Evolutionary conservation across 2,113 vertebrate species (phyloP).

Genomic region (Rhinichthys klamathensis): DNA sequence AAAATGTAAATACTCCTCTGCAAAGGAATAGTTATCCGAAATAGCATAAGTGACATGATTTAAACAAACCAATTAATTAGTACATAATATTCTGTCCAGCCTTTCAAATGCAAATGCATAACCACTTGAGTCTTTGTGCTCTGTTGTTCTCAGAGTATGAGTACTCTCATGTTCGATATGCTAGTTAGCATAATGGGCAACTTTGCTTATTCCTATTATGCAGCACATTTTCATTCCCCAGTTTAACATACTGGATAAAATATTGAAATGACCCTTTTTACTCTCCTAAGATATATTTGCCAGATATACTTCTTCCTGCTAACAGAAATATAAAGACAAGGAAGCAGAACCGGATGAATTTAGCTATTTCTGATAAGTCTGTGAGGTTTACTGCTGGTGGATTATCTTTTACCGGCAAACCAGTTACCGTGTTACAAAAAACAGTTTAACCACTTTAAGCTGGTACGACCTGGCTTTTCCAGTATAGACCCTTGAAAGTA

Average conservation of each 20-base stretch:
- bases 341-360: neutral
- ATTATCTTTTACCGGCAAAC: neutral
- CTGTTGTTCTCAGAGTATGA: slow-evolving; percentile 12
- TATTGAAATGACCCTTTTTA: neutral
- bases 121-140: slow-evolving; percentile 22
- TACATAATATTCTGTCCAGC: neutral
- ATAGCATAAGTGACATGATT: slow-evolving; percentile 5
- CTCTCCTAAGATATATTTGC: neutral
- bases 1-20: slow-evolving; percentile 1
- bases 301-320: neutral
- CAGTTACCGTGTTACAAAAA: neutral
- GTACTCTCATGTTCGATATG: slow-evolving; percentile 19
- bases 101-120: slow-evolving; percentile 30
- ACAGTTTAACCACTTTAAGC: neutral
- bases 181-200: slow-evolving; percentile 11
- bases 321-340: neutral
- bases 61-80: slow-evolving; percentile 11
- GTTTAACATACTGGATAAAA: neutral
- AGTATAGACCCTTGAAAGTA: neutral
- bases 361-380: neutral
- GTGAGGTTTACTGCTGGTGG: neutral
- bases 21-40: slow-evolving; percentile 12
- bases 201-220: neutral
- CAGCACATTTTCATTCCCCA: neutral
- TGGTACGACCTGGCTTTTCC: neutral